These are phyloP conservation scores for Xanthia togata DNA, from an alignment of 2,888 invertebrate species.

Conservation along the genomic window DNA sequence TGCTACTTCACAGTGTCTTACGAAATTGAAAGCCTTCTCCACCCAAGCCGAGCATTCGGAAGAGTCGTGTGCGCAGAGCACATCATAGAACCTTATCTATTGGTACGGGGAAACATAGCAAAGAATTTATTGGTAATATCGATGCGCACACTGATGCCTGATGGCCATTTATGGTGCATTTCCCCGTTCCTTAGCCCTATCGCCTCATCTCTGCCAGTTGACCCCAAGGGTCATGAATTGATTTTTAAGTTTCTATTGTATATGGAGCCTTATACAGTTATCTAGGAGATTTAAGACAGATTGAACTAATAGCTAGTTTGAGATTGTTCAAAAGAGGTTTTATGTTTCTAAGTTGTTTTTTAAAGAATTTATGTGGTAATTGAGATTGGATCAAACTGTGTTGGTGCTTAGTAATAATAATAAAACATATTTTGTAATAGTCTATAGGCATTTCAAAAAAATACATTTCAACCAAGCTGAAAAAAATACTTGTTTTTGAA, in stretches of 20 bases:
- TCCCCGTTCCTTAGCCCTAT: constrained; percentile 77
- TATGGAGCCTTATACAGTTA: constrained; percentile 61
- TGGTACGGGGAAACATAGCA: constrained; percentile 82
- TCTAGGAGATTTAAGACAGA: constrained; percentile 48
- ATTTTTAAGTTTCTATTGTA: constrained; percentile 86
- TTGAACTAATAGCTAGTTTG: constrained; percentile 59
- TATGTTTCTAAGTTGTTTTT: constrained; percentile 3
- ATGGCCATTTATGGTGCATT: constrained; percentile 82
- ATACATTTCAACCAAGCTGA: not conserved
- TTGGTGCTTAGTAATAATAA: not conserved
- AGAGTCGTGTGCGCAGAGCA: constrained; percentile 75
- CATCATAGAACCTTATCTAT: constrained; percentile 85
- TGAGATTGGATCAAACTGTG: constrained; percentile 19
- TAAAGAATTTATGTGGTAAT: constrained; percentile 15
- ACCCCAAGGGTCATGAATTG: constrained; percentile 87
- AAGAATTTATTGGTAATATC: constrained; percentile 88
- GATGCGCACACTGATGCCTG: constrained; percentile 82
- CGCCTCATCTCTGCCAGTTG: constrained; percentile 77
- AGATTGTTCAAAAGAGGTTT: constrained; percentile 44
- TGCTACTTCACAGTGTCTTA: too few species aligned
- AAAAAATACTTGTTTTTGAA: not conserved
- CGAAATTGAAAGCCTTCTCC: constrained; percentile 65
- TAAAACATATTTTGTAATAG: not conserved
- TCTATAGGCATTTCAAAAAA: not conserved
- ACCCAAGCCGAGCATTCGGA: constrained; percentile 70